Evolutionary conservation across 2,113 vertebrate species (phyloP).

Genomic region (Paracyprichromis sp.): DNA sequence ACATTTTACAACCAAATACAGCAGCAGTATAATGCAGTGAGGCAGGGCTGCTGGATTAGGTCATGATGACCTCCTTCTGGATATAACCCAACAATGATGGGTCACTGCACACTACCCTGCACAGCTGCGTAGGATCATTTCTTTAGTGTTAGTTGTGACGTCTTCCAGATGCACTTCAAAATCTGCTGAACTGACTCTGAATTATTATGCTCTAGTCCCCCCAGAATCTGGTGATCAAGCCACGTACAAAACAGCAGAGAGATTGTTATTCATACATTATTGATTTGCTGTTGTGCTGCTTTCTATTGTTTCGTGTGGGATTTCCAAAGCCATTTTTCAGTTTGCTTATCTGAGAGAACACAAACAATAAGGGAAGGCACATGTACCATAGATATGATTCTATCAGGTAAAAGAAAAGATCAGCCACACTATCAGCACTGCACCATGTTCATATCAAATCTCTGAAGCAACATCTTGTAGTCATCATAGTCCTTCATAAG

Average conservation of each 20-base stretch:
- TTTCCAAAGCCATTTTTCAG: neutral
- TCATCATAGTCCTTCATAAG: neutral
- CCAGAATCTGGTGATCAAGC: neutral
- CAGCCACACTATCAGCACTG: neutral
- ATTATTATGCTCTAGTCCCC: neutral
- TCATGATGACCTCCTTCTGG: neutral
- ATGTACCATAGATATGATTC: neutral
- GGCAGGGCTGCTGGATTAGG: neutral
- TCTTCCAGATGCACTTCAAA: neutral
- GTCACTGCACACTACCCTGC: neutral
- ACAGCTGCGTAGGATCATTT: neutral
- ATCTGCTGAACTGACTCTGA: neutral
- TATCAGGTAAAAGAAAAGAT: neutral
- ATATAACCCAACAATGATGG: neutral
- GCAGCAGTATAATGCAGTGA: neutral
- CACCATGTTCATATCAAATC: neutral
- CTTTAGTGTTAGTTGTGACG: neutral
- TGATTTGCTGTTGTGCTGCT: neutral
- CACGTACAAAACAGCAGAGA: neutral
- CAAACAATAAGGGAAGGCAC: neutral
- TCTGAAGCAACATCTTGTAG: neutral
- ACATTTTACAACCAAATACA: neutral
- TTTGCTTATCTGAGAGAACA: neutral
- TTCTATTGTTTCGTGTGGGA: neutral
- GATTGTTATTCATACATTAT: conserved; percentile 17